Base-by-base conservation (phyloP, 1,140 invertebrate genomes). In the Polyergus mexicanus region DNA sequence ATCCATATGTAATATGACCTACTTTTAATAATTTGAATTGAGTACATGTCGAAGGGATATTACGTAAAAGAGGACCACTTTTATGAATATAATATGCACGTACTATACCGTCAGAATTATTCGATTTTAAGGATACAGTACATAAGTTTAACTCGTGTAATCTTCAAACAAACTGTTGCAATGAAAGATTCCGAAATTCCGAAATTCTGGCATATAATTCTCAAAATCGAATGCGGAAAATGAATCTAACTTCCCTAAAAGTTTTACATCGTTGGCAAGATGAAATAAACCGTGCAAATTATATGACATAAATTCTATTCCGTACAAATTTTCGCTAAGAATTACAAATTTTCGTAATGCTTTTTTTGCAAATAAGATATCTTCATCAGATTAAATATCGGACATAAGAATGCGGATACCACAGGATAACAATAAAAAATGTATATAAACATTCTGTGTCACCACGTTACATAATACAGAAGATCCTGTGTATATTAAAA, bases 11-110 rank as follows among this genome's bases (percentile, higher is more conserved):
- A 38, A 66, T 11, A 5, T 10, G 10, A n/a, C 11, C 35, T 4
- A n/a, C 8, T 66, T 66, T 66, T 41, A 66, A 41, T 11, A 66
- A 66, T 66, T 66, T 66, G n/a, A 38, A 66, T 66, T 66, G 63
- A n/a, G 19, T 66, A 41, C 6, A 41, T 22, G 63, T 66, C 0
- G 3, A n/a, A 66, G 32, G 35, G 0, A 41, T 38, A 11, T 66
- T 35, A 65, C 19, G 6, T 35, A 65, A 19, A 65, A 35, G 28
- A 65, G 32, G 62, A 38, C 62, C 62, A 41, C 41, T 22, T 4
- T 41, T 41, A 41, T 66, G 63, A 66, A 10, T 66, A 41, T 19
- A 10, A 6, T 19, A 41, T 65, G 35, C 35, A 38, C 35, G 63
- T n/a, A 66, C 41, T 38, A 41, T 11, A 22, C 6, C n/a, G 3